Base-by-base conservation (phyloP, 1,140 invertebrate species). In the Tachypleus tridentatus region DNA sequence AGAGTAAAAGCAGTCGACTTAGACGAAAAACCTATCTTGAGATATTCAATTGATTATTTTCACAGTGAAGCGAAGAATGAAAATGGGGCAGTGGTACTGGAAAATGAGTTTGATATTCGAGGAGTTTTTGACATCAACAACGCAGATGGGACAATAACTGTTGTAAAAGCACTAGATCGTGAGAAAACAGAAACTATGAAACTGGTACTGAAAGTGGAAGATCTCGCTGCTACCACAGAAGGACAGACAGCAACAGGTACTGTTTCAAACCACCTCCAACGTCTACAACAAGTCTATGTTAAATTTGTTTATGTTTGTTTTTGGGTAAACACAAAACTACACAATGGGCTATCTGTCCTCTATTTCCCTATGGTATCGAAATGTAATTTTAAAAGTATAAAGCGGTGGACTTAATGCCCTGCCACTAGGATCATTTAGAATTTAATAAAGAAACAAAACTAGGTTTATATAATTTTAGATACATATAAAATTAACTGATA, bases 131-230 rank as follows among this genome's bases (percentile, higher is more conserved):
- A 88, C 64, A 77, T 93, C 53, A 86, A 89, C 71, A 75, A 87
- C 4, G 78, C 86, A 0, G 86, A 89, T 70, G 91, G 91, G 0
- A 77, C 84, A 29, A 74, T 93, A 0, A 83, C 82, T 69, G 80
- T 84, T 49, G 76, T 84, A 0, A 77, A 82, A 73, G 72, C 85
- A 47, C 71, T 96, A 8, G 92, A 95, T 75, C 79, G 92, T 68
- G 92, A 96, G 78, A 83, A 83, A 73, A 84, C 93, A 3, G 91
- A 94, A 76, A 82, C 80, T 3, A 84, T 94, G 7, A 85, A 84
- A 70, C 74, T 95, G 5, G 82, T 83, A 0, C 74, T 95, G 3
- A 79, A 84, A 7, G 91, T 92, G 0, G 87, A 93, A 79, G 93
- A 96, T 77, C 78, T 91, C 65, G 90, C 87, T 0, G 86, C 89